phyloP scores from a whole-genome alignment of 37 sponge, comb jelly and placozoan species.

The Tethya wilhelma region DNA sequence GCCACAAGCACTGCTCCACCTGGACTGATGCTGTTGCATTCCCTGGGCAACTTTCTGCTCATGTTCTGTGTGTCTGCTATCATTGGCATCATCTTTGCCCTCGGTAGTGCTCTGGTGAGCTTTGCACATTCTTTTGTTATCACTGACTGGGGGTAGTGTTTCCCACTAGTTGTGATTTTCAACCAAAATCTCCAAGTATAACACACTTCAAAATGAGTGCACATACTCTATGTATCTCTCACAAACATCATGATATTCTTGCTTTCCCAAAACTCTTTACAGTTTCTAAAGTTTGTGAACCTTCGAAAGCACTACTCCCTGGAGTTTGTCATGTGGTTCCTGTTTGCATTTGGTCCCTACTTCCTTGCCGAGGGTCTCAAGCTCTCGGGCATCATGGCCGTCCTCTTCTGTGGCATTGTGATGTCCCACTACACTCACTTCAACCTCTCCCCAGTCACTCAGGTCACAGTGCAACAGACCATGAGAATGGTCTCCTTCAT shows the following conservation, averaged over 20 bases:
- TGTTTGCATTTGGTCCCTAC: conserved; percentile 92
- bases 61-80: conserved; percentile 86
- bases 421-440: conserved; percentile 98
- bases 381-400: conserved; percentile 96
- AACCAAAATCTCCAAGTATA: background rate
- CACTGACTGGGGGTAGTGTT: background rate
- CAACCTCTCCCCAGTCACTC: conserved; percentile 92
- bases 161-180: background rate
- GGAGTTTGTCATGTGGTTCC: conserved; percentile 86
- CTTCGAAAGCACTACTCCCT: conserved; percentile 81
- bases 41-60: conserved; percentile 82
- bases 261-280: background rate
- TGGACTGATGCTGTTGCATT: conserved; percentile 37
- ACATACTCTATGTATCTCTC: background rate
- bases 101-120: conserved; percentile 86
- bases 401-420: conserved; percentile 93
- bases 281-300: conserved; percentile 81
- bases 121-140: background rate
- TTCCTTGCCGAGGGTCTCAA: conserved; percentile 89
- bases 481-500: conserved; percentile 89
- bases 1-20: conserved; percentile 15
- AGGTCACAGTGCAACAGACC: conserved; percentile 89
- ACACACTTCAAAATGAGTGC: background rate
- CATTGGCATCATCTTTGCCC: conserved; percentile 79
- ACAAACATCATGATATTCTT: background rate